Evolutionary conservation across 2,113 vertebrate genomes (phyloP), one percentile per base, ranked within the genome.

Genomic region (Apteryx mantelli): DNA sequence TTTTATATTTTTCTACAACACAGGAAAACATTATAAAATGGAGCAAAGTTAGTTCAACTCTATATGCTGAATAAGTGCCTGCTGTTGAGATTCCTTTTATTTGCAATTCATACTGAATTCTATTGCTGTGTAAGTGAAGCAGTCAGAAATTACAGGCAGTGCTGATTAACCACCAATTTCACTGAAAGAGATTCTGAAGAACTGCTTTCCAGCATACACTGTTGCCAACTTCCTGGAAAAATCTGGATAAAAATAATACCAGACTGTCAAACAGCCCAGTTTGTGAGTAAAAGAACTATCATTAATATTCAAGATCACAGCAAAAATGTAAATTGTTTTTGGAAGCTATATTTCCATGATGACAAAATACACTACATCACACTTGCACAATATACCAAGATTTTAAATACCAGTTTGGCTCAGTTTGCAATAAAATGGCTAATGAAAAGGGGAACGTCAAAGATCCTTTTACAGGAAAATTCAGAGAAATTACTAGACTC

Each of bases 161-260:
- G 95, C 88, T 91, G 93, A 97, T 97, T 96, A 97, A 92, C 93
- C 87, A 95, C 94, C 95, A 89, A 60, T 95, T 95, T 97, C 85
- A 93, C 78, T 97, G 89, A 95, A 95, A 95, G 78, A 91, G 91
- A 96, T 73, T 86, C 91, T 95, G 94, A 94, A 95, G 89, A 97
- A 88, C 50, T 94, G 71, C 82, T 88, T 93, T 92, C 87, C 89
- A 96, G 86, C 86, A 82, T 26, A 38, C 65, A 87, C 75, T 84
- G 81, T 80, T 95, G 91, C 87, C 91, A 97, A 32, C 88, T 93
- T 95, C 93, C 84, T 93, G 93, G 89, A 90, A 97, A 95, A 96
- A 95, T 91, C 85, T 86, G 88, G 94, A 83, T 97, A 96, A 95
- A 96, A 97, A 86, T 95, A 94, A 96, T 93, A 83, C 83, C 88